Percentiles rank a stretch among this genome's conserved stretches.
phyloP scores from a whole-genome alignment of 1,140 invertebrate genomes.

The Cyclina sinensis region DNA sequence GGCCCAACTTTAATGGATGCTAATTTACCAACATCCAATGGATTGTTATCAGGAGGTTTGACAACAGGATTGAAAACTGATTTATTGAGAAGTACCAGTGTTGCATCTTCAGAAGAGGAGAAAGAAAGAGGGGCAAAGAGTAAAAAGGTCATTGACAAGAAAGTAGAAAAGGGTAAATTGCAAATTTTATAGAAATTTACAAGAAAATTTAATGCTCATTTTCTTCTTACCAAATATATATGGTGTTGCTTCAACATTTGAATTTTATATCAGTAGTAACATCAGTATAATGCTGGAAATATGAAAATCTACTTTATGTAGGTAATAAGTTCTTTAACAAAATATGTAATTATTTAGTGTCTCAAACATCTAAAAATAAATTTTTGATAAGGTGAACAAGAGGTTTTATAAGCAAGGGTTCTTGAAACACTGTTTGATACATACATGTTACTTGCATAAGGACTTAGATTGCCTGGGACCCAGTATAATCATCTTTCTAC shows the following conservation, averaged over 20 bases:
- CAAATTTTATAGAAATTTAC: background rate
- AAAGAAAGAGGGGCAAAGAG: background rate
- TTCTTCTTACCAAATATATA: background rate
- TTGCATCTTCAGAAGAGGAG: background rate
- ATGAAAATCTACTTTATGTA: no score
- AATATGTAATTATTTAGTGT: no score
- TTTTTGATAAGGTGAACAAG: no score
- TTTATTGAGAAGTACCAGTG: conserved; percentile 24
- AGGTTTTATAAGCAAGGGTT: no score
- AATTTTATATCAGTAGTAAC: background rate
- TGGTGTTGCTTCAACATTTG: background rate
- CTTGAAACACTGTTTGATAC: no score
- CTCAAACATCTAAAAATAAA: no score
- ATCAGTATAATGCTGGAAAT: no score
- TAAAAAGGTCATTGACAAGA: background rate
- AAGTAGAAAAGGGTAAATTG: background rate
- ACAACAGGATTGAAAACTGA: background rate
- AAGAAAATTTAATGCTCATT: no score
- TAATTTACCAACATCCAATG: background rate
- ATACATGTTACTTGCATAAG: no score
- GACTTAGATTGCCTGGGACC: no score
- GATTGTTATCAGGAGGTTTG: conserved; percentile 3
- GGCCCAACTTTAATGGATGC: background rate
- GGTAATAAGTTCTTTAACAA: no score
- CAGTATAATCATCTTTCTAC: no score